Conservation (phyloP, 2,797 vertebrate species). For the Sardinella longiceps region DNA sequence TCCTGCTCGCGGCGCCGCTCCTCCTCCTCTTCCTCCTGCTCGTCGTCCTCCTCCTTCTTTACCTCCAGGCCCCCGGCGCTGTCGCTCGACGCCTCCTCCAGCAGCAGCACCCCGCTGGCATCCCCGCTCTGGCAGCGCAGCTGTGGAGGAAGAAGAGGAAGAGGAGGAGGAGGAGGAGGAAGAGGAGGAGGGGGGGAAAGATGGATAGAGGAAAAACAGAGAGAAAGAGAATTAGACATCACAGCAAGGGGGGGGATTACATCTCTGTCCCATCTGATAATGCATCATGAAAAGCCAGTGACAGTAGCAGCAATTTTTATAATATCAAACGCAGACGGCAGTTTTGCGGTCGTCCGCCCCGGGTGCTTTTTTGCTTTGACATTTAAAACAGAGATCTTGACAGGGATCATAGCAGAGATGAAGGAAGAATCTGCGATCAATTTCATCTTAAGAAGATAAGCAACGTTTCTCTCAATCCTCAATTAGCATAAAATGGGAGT, state of each 20-base stretch:
- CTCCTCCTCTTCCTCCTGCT: constrained; percentile 77
- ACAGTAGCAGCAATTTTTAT: background rate
- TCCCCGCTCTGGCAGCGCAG: constrained; percentile 85
- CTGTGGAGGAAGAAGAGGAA: constrained; percentile 57
- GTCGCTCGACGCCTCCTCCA: constrained; percentile 77
- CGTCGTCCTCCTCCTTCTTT: constrained; percentile 82
- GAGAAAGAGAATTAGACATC: background rate
- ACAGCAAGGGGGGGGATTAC: background rate
- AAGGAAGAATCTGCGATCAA: too few relatives aligned
- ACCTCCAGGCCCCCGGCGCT: constrained; percentile 67
- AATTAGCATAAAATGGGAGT: too few relatives aligned
- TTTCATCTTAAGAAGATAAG: too few relatives aligned
- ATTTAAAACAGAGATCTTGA: too few relatives aligned
- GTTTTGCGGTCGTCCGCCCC: too few relatives aligned
- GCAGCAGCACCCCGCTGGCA: constrained; percentile 64
- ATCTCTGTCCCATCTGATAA: background rate
- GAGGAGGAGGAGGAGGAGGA: background rate
- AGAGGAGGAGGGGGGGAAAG: background rate
- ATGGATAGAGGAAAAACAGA: background rate
- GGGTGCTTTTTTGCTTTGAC: too few relatives aligned
- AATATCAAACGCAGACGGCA: background rate
- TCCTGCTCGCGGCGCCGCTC: constrained; percentile 82
- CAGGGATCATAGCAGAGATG: too few relatives aligned
- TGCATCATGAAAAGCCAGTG: background rate
- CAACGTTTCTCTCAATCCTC: too few relatives aligned